Evolutionary conservation across 2,888 invertebrate species (phyloP).

Genomic region (Nasonia oneida): DNA sequence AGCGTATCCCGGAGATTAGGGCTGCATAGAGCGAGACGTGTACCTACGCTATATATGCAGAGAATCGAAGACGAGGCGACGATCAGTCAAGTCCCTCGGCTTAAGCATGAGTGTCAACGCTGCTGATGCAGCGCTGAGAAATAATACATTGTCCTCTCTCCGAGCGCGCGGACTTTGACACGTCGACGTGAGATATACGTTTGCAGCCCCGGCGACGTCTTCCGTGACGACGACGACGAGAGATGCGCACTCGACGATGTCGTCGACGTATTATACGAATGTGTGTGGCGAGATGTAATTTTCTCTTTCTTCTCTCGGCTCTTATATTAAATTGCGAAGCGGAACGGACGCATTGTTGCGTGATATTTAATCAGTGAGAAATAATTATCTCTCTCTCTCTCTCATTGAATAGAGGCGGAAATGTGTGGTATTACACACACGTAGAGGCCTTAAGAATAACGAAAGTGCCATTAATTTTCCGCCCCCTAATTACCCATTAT

Average conservation of each 20-base stretch:
- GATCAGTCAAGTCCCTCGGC: conserved; percentile 34
- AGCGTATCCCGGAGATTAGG: conserved; percentile 34
- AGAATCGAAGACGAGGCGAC: conserved; percentile 28
- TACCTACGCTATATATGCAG: not conserved
- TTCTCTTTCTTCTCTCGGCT: not conserved
- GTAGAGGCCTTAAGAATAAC: conserved; percentile 24
- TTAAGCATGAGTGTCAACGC: not conserved
- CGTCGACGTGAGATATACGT: conserved; percentile 3
- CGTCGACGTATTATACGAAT: not conserved
- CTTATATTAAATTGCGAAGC: not conserved
- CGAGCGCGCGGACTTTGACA: not conserved
- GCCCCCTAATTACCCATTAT: conserved; percentile 59
- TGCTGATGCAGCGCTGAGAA: not conserved
- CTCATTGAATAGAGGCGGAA: not conserved
- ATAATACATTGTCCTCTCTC: not conserved
- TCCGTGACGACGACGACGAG: not conserved
- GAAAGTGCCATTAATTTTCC: conserved; percentile 57
- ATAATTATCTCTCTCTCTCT: not conserved
- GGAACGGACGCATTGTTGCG: not conserved
- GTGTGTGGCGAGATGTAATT: not conserved
- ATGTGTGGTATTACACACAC: not conserved
- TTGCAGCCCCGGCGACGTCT: not conserved
- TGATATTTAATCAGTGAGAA: not conserved
- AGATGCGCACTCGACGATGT: not conserved
- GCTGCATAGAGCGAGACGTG: not conserved